Base-by-base conservation (phyloP, 2,888 invertebrate genomes). In the Lagria hirta region DNA sequence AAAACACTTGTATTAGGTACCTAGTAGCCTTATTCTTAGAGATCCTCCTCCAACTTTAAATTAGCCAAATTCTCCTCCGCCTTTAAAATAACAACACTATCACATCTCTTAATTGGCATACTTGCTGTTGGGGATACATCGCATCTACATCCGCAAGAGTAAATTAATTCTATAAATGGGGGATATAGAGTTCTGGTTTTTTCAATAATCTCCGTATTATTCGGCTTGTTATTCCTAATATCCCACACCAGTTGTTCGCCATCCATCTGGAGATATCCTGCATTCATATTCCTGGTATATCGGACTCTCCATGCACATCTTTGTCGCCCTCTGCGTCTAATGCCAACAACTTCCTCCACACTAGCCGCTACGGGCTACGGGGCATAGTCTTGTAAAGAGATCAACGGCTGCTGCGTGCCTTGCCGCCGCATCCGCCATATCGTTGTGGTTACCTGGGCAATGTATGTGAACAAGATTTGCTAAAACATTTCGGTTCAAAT, bases 1-100 rank as follows among this genome's bases (percentile, higher is more conserved):
- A 14, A 29, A 30, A 30, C 30, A 30, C 17, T 30, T 17, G 30
- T 30, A 30, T 30, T 30, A 30, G 30, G 30, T 30, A 30, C 17
- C 17, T 30, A 30, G 10, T 8, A 30, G 2, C 30, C 30, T 30
- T 30, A 30, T 17, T 30, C 30, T 30, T 30, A 20, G 30, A 30
- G 30, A 30, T 30, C 18, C 30, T 30, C 30, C 30, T 18, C 18
- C 15, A 29, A 29, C 18, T 30, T 30, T 30, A 30, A 30, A 30
- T 30, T 30, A 16, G 7, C 30, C 18, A 30, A 30, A 30, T 30
- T 30, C 30, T 30, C 30, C 30, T 30, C 30, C 30, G 18, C 18
- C 30, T 30, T 30, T 30, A 30, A 30, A 30, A 18, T 10, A 30
- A 30, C 18, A 18, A 30, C 18, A 17, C 18, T 18, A 30, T 17